These are phyloP conservation scores for Drosophila navojoa DNA, from an alignment of 1,140 invertebrate genomes.

Conservation along the genomic window DNA sequence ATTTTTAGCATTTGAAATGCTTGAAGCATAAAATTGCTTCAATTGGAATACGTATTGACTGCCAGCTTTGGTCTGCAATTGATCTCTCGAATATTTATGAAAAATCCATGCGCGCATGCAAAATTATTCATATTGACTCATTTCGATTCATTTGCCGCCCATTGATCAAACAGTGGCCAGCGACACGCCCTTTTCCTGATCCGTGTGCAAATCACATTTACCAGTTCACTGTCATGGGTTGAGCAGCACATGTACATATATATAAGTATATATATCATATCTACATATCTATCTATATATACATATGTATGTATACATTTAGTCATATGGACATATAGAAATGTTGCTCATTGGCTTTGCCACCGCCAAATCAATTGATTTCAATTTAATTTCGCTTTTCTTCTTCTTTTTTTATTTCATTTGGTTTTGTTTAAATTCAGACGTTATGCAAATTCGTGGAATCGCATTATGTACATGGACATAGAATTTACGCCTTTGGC, in stretches of 20 bases:
- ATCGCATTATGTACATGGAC: conserved; percentile 45
- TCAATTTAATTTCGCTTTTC: conserved; percentile 61
- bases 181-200: conserved; percentile 28
- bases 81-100: neutral
- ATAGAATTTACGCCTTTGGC: conserved; percentile 7
- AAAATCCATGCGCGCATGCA: neutral
- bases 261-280: neutral
- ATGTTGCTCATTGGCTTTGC: conserved; percentile 1
- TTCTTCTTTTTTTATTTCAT: conserved; percentile 11
- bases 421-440: conserved; percentile 30
- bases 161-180: conserved; percentile 42
- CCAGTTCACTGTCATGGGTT: conserved; percentile 6
- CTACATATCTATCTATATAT: neutral
- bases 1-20: conserved; percentile 15
- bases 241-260: neutral
- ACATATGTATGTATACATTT: neutral
- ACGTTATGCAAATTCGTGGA: conserved; percentile 59
- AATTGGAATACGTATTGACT: conserved; percentile 57
- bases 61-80: conserved; percentile 4
- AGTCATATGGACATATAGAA: neutral
- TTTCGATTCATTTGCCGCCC: conserved; percentile 33
- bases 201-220: conserved; percentile 26
- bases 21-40: conserved; percentile 35
- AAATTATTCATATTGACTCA: conserved; percentile 5
- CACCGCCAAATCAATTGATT: conserved; percentile 66